Evolutionary conservation across 2,888 invertebrate genomes (phyloP).

Genomic region (Napeogenes inachia): DNA sequence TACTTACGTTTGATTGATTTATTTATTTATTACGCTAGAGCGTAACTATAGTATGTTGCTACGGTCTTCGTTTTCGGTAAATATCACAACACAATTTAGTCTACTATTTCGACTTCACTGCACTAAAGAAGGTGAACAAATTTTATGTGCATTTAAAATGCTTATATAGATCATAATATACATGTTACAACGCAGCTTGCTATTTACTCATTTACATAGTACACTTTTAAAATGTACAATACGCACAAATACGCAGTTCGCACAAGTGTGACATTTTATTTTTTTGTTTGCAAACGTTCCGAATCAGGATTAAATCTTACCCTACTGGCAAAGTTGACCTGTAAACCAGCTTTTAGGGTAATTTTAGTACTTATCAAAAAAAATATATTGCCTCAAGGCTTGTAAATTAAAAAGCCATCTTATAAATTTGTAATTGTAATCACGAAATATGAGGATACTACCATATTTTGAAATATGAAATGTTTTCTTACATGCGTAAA

Average conservation of each 20-base stretch:
- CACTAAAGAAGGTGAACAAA: slow-evolving; percentile 10
- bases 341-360: too few species aligned
- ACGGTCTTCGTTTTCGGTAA: slow-evolving; percentile 28
- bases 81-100: slow-evolving; percentile 20
- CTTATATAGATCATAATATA: slow-evolving; percentile 19
- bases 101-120: slow-evolving; percentile 16
- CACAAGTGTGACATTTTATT: slow-evolving; percentile 50
- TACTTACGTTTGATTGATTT: slow-evolving; percentile 54
- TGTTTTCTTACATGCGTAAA: too few species aligned
- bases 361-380: too few species aligned
- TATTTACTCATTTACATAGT: slow-evolving; percentile 42
- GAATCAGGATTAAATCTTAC: not conserved
- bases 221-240: slow-evolving; percentile 40
- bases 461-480: too few species aligned
- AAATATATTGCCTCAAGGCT: too few species aligned
- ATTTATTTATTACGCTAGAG: not conserved
- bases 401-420: too few species aligned
- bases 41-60: not conserved
- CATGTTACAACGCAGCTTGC: slow-evolving; percentile 27
- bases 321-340: too few species aligned
- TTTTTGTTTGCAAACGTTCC: slow-evolving; percentile 38
- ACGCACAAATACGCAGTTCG: slow-evolving; percentile 60
- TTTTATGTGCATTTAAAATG: slow-evolving; percentile 7
- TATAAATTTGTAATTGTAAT: too few species aligned
- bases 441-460: too few species aligned